These are phyloP conservation scores for Oncorhynchus clarkii DNA, from an alignment of 2,113 vertebrate genomes.

Conservation along the genomic window DNA sequence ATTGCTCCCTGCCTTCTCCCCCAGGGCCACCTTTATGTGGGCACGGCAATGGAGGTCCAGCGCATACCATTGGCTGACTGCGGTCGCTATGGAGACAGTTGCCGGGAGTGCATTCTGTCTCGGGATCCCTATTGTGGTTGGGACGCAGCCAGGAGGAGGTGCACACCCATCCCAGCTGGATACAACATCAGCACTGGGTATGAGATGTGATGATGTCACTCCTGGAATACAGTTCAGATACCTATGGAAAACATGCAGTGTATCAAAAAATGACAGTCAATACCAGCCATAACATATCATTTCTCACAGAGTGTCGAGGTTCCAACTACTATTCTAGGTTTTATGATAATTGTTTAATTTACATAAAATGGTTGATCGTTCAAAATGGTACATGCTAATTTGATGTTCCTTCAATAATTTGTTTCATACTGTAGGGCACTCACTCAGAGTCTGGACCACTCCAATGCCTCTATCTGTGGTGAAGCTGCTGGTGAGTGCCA, in stretches of 20 bases:
- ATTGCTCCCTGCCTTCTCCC: constrained; percentile 3
- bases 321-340: too few species aligned
- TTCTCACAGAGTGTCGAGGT: too few species aligned
- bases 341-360: too few species aligned
- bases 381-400: too few species aligned
- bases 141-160: constrained; percentile 68
- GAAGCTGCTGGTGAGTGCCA: constrained; percentile 68
- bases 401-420: not conserved
- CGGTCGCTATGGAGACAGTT: constrained; percentile 74
- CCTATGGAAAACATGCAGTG: not conserved
- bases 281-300: too few species aligned
- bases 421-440: constrained; percentile 56
- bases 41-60: constrained; percentile 74
- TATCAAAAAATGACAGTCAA: too few species aligned
- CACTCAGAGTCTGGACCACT: constrained; percentile 74
- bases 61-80: constrained; percentile 77
- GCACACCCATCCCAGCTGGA: constrained; percentile 65
- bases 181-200: constrained; percentile 72
- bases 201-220: constrained; percentile 26
- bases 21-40: constrained; percentile 78
- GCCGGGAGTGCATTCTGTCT: constrained; percentile 77
- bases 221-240: constrained; percentile 14
- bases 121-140: constrained; percentile 81
- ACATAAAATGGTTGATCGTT: too few species aligned
- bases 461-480: constrained; percentile 73